phyloP scores from a whole-genome alignment of 2,888 invertebrate species.

The Pyrgus malvae region DNA sequence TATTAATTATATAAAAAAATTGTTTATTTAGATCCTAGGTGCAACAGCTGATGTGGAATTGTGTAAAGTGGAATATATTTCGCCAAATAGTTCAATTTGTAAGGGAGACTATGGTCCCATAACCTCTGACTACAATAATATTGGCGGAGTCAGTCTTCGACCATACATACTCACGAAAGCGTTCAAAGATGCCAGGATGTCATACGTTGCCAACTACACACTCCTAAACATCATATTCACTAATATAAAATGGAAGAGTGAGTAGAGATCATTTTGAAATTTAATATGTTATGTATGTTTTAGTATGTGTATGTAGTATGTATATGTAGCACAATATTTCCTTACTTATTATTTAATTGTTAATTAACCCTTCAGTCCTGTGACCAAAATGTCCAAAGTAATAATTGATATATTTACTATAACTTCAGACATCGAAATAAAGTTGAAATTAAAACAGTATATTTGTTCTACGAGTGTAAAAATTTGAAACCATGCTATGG shows the following conservation, averaged over 20 bases:
- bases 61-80: slow-evolving; percentile 61
- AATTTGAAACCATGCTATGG: too few relatives aligned
- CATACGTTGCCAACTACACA: slow-evolving; percentile 50
- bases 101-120: slow-evolving; percentile 59
- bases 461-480: too few relatives aligned
- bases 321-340: too few relatives aligned
- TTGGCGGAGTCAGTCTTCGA: slow-evolving; percentile 66
- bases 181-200: slow-evolving; percentile 33
- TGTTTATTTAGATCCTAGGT: slow-evolving; percentile 50
- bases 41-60: slow-evolving; percentile 50
- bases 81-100: slow-evolving; percentile 60
- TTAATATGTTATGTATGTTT: too few relatives aligned
- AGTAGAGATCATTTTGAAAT: slow-evolving; percentile 45
- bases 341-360: too few relatives aligned
- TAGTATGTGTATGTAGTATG: too few relatives aligned
- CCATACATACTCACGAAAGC: slow-evolving; percentile 51
- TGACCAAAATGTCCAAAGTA: too few relatives aligned
- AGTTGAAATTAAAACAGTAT: too few relatives aligned
- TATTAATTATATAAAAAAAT: background rate
- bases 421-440: too few relatives aligned
- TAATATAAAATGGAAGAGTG: slow-evolving; percentile 76
- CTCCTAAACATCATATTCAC: slow-evolving; percentile 72
- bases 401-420: too few relatives aligned
- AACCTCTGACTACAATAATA: slow-evolving; percentile 51
- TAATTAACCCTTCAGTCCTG: too few relatives aligned